A percentile compares a stretch with the other conserved stretches of the same genome.
Evolutionary conservation across 1,140 invertebrate species (phyloP).

Genomic region (Physella acuta): DNA sequence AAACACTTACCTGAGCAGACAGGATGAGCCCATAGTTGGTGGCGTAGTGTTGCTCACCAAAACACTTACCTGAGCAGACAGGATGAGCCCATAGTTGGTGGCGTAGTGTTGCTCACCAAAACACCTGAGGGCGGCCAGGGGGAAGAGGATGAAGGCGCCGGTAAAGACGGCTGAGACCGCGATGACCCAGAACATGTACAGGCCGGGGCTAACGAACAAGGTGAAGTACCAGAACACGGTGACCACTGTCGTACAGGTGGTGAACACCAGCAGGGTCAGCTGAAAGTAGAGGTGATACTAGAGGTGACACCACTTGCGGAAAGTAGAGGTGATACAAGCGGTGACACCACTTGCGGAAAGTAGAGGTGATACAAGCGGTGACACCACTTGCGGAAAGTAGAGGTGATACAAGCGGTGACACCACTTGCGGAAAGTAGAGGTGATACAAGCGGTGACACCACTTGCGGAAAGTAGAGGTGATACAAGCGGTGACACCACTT

Average conservation of each 20-base stretch:
- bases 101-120: conserved; percentile 30
- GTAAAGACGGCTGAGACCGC: conserved; percentile 21
- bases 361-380: too few species aligned
- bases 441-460: too few species aligned
- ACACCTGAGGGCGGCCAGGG: conserved; percentile 22
- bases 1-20: conserved; percentile 27
- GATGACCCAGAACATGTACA: conserved; percentile 27
- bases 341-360: too few species aligned
- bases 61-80: conserved; percentile 26
- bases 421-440: too few species aligned
- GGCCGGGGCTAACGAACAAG: conserved; percentile 15
- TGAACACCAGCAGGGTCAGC: conserved; percentile 24
- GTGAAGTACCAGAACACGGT: conserved; percentile 24
- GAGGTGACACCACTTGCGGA: too few species aligned
- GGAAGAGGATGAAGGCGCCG: conserved; percentile 31
- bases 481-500: too few species aligned
- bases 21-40: conserved; percentile 31
- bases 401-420: too few species aligned
- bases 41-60: conserved; percentile 29
- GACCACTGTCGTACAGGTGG: conserved; percentile 7
- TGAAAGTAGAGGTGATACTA: conserved; percentile 4
- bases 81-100: conserved; percentile 30
- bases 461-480: too few species aligned
- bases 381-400: too few species aligned
- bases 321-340: too few species aligned